Percentiles rank a stretch among this genome's conserved stretches.
These are phyloP conservation scores for Philaethria dido DNA, from an alignment of 2,888 invertebrate genomes.

Conservation along the genomic window DNA sequence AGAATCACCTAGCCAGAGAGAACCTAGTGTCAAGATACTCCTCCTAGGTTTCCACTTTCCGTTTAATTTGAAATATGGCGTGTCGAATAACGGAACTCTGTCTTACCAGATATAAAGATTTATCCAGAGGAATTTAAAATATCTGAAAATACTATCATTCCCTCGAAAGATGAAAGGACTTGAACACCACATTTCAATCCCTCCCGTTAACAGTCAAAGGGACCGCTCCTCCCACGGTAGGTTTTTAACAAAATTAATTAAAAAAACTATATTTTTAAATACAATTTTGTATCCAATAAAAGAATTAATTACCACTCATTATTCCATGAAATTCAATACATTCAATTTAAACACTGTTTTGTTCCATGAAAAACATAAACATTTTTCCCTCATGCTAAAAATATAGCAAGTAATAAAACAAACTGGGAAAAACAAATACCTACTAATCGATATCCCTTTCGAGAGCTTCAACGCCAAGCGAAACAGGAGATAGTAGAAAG, in stretches of 20 bases:
- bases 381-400: conserved; percentile 3
- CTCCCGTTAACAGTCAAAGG: too few species aligned
- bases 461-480: conserved; percentile 21
- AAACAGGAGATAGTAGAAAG: conserved; percentile 29
- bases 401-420: conserved; percentile 14
- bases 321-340: conserved; percentile 5
- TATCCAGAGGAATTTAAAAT: too few species aligned
- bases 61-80: too few species aligned
- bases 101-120: too few species aligned
- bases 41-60: too few species aligned
- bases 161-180: too few species aligned
- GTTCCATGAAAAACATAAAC: neutral
- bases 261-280: neutral
- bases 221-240: too few species aligned
- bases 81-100: too few species aligned
- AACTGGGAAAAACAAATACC: conserved; percentile 4
- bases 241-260: neutral
- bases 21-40: too few species aligned
- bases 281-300: neutral
- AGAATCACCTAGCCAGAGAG: too few species aligned
- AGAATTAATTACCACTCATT: conserved; percentile 1
- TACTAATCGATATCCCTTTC: conserved; percentile 19
- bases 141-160: too few species aligned
- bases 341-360: conserved; percentile 11
- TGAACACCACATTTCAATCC: too few species aligned